Base-by-base conservation (phyloP, 2,888 invertebrate species). In the Platycnemis pennipes region DNA sequence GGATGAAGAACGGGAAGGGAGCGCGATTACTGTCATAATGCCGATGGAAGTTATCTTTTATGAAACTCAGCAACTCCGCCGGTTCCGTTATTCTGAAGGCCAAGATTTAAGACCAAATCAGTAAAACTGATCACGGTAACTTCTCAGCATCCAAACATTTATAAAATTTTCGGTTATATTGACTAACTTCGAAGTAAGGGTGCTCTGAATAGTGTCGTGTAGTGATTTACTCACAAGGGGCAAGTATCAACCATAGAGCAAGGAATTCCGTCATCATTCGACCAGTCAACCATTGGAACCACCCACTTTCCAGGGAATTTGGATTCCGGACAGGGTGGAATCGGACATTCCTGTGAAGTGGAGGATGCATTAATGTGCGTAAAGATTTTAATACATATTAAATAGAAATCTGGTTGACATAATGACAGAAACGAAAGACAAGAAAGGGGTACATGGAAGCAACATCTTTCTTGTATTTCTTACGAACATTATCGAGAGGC, bases 1-100 rank as follows among this genome's bases (percentile, higher is more conserved):
- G 98, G 89, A 98, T 96, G 95, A 97, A 98, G 95, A 98, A 97
- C 2, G 98, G 98, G 95, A 98, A 98, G 0, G 98, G 98, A 8
- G 98, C 97, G 0, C 97, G 96, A 96, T 97, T 98, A 11, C 97
- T 97, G 1, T 96, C 95, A 96, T 98, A 98, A 95, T 98, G 97
- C 1, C 97, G 96, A 88, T 97, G 96, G 95, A 98, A 98, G 96
- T 98, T 98, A 0, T 96, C 95, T 94, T 97, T 96, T 95, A 98
- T 97, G 96, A 98, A 98, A 0, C 97, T 95, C 94, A 97, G 96
- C 95, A 98, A 96, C 0, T 96, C 97, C 0, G 97, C 96, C 45
- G 97, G 96, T 53, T 97, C 96, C 2, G 96, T 96, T 0, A 96
- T 96, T n/a, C 88, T 89, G 49, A 26, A n/a, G 42, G 7, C 49